Percentiles rank a stretch among this genome's conserved stretches.
Conservation (phyloP, 2,113 vertebrate genomes). For the Sebastes fasciatus region DNA sequence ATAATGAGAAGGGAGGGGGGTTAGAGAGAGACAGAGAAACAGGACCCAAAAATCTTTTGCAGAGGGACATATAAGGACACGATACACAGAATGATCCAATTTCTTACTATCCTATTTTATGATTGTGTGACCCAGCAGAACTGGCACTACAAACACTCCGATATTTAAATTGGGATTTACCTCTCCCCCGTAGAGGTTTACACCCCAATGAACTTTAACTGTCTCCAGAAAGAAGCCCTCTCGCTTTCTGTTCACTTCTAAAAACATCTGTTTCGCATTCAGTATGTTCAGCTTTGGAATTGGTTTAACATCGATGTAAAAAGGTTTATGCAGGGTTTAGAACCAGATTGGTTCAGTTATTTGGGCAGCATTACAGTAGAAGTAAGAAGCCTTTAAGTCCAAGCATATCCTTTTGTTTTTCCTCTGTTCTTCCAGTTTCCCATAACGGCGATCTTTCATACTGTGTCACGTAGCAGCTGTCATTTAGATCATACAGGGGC, state of each 20-base stretch:
- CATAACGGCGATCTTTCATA: constrained; percentile 46
- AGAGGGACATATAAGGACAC: constrained; percentile 55
- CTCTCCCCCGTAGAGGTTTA: constrained; percentile 67
- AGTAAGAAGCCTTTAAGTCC: constrained; percentile 55
- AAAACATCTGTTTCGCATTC: constrained; percentile 77
- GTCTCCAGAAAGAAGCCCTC: constrained; percentile 59
- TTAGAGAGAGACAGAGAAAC: constrained; percentile 6
- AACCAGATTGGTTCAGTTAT: constrained; percentile 71
- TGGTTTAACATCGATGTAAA: constrained; percentile 70
- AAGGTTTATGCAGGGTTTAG: constrained; percentile 67
- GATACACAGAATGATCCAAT: constrained; percentile 44
- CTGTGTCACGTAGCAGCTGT: constrained; percentile 43
- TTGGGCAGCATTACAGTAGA: constrained; percentile 57
- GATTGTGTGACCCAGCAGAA: constrained; percentile 58
- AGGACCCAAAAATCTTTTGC: constrained; percentile 1
- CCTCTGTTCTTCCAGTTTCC: constrained; percentile 43
- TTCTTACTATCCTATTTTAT: constrained; percentile 57
- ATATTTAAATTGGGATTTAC: constrained; percentile 71
- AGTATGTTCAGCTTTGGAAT: constrained; percentile 64
- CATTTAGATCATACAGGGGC: constrained; percentile 21
- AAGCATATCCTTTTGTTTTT: constrained; percentile 50
- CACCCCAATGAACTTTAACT: constrained; percentile 66
- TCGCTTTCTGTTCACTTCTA: constrained; percentile 51
- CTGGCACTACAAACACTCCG: constrained; percentile 48
- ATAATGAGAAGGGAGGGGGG: constrained; percentile 23